A percentile compares a stretch with the other conserved stretches of the same genome.
These are phyloP conservation scores for Andrena bucephala DNA, from an alignment of 2,888 invertebrate genomes.

Conservation along the genomic window DNA sequence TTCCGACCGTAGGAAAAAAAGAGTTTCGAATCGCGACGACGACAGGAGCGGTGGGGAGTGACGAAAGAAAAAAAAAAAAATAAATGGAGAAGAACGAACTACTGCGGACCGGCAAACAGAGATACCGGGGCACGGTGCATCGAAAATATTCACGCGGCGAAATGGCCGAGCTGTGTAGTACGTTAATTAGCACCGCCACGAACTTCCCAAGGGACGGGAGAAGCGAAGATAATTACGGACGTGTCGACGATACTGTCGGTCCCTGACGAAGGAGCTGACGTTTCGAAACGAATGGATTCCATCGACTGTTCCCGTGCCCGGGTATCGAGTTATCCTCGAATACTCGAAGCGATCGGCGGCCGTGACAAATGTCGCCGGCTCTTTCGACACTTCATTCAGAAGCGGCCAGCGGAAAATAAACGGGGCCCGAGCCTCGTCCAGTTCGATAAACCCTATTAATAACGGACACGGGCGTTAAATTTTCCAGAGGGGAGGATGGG, in stretches of 20 bases:
- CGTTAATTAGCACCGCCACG: conserved; percentile 70
- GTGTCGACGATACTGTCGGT: conserved; percentile 72
- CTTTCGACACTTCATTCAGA: conserved; percentile 41
- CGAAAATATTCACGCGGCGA: conserved; percentile 67
- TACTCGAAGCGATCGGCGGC: conserved; percentile 46
- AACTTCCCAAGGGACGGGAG: conserved; percentile 66
- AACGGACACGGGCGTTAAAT: conserved; percentile 21
- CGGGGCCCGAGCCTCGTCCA: neutral
- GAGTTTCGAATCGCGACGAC: neutral
- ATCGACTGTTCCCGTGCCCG: conserved; percentile 49
- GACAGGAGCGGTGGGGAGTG: neutral
- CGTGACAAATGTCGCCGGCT: conserved; percentile 53
- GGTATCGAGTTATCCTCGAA: conserved; percentile 57
- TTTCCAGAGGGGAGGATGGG: neutral
- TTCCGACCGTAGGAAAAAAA: neutral
- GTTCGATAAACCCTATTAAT: conserved; percentile 39
- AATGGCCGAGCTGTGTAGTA: conserved; percentile 69
- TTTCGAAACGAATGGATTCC: conserved; percentile 70
- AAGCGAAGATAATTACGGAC: conserved; percentile 72
- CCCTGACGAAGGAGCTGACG: conserved; percentile 72
- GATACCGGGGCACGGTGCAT: conserved; percentile 35
- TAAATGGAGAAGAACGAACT: no score
- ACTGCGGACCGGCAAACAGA: conserved; percentile 6
- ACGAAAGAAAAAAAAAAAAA: no score
- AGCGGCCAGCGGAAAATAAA: conserved; percentile 17